phyloP scores from a whole-genome alignment of 2,888 invertebrate species.

The Pseudococcus viburni region DNA sequence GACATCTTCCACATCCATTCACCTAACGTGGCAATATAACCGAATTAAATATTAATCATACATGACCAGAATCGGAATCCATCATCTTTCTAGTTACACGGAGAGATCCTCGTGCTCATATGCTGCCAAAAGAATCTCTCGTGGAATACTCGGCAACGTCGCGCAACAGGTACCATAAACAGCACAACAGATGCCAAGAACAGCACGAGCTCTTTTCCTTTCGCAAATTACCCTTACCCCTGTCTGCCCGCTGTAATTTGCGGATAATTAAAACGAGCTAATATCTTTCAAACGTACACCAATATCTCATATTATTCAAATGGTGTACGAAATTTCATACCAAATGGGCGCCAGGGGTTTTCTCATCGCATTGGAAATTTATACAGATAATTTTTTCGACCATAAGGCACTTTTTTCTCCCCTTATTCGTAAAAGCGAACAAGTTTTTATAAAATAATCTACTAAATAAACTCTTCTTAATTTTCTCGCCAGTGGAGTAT shows the following conservation, averaged over 20 bases:
- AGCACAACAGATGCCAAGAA: conserved; percentile 6
- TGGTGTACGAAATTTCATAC: not conserved
- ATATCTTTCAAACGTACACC: not conserved
- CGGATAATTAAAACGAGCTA: not conserved
- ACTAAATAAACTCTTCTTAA: conserved; percentile 41
- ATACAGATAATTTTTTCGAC: not conserved
- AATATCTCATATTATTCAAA: not conserved
- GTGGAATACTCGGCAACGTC: not conserved
- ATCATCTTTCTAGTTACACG: not conserved
- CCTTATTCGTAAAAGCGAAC: not conserved
- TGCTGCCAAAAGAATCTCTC: not conserved
- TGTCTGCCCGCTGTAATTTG: not conserved
- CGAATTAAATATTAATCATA: conserved; percentile 17
- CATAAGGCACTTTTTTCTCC: not conserved
- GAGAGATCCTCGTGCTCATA: not conserved
- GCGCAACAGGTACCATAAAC: conserved; percentile 1
- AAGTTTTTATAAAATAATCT: conserved; percentile 25
- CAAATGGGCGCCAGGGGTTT: not conserved
- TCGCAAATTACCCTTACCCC: not conserved
- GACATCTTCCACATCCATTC: not conserved
- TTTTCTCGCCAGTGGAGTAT: not conserved
- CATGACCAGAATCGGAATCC: not conserved
- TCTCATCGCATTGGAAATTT: not conserved
- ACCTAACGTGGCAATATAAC: not conserved
- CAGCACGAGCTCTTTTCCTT: not conserved